These are phyloP conservation scores for Hepsetus odoe DNA, from an alignment of 2,113 vertebrate species.

Conservation along the genomic window DNA sequence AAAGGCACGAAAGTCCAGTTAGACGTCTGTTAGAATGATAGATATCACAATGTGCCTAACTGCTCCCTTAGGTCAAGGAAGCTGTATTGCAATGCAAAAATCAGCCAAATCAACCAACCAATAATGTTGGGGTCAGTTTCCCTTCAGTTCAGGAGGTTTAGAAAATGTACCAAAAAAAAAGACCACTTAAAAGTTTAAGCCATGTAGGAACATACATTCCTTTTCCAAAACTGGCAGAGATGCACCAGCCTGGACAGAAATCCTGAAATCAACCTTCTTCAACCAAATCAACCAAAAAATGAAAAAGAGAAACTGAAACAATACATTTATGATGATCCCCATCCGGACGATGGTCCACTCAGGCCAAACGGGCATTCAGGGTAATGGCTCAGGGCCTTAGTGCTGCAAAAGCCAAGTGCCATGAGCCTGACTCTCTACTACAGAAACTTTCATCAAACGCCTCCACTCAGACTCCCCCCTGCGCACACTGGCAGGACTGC, in stretches of 20 bases:
- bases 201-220: not conserved
- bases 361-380: conserved; percentile 74
- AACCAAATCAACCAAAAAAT: conserved; percentile 52
- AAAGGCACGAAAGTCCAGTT: conserved; percentile 52
- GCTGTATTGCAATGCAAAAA: conserved; percentile 37
- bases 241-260: conserved; percentile 56
- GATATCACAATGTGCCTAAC: conserved; percentile 59
- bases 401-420: conserved; percentile 70
- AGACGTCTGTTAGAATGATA: conserved; percentile 54
- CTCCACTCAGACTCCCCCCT: conserved; percentile 69
- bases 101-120: conserved; percentile 28
- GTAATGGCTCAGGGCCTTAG: conserved; percentile 77
- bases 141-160: conserved; percentile 26
- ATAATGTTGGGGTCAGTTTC: conserved; percentile 22
- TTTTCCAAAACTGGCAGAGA: conserved; percentile 41
- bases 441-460: conserved; percentile 80
- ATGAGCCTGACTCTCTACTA: conserved; percentile 74
- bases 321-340: conserved; percentile 65
- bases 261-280: conserved; percentile 51
- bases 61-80: conserved; percentile 61
- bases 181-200: too few species aligned
- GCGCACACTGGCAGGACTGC: conserved; percentile 76
- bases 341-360: conserved; percentile 71
- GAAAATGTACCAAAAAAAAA: conserved; percentile 4
- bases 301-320: conserved; percentile 40